Evolutionary conservation across 2,797 vertebrate genomes (phyloP), one percentile per base, ranked within the genome.

Genomic region (Gallinago stenura): DNA sequence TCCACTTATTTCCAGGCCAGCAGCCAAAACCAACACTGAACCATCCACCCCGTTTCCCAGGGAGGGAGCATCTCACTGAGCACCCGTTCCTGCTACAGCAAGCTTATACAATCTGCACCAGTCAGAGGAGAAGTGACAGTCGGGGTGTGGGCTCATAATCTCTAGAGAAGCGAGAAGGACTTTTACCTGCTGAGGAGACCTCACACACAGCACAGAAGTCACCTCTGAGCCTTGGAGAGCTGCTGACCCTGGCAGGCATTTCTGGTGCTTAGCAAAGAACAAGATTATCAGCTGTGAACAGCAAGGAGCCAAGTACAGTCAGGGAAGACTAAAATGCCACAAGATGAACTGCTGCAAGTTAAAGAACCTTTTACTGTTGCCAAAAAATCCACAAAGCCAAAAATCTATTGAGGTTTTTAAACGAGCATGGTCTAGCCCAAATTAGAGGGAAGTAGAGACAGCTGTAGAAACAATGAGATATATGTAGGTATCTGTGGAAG

Each of bases 21-120:
- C 51, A 66, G 86, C 80, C 93, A 73, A 43, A 88, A 21, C 15
- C n/a, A 71, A 15, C 46, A 31, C 25, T 48, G 25, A 91, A 61
- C 31, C 37, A 1, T 15, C 30, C 3, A 1, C 57, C 41, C 68
- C 7, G 1, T 57, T 83, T 86, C 56, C 77, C 65, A 62, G 54
- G 4, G 39, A 2, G 0, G 2, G 58, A 81, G 54, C 43, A 35
- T 39, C 68, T 68, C 1, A 0, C 64, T 25, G 35, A 39, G 39
- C 35, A 75, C 56, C 60, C 21, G 3, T 61, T 35, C 17, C 39
- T 73, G 56, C 56, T 45, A 3, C 68, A 33, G 35, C 76, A 82
- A 25, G 45, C 35, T 53, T 33, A 20, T 4, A 64, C 14, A 26
- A 12, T 26, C 62, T 85, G 31, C 18, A 39, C 31, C 7, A 17